Percentiles rank a stretch among this genome's conserved stretches.
phyloP scores from a whole-genome alignment of 2,888 invertebrate genomes.

The Sympetrum striolatum region DNA sequence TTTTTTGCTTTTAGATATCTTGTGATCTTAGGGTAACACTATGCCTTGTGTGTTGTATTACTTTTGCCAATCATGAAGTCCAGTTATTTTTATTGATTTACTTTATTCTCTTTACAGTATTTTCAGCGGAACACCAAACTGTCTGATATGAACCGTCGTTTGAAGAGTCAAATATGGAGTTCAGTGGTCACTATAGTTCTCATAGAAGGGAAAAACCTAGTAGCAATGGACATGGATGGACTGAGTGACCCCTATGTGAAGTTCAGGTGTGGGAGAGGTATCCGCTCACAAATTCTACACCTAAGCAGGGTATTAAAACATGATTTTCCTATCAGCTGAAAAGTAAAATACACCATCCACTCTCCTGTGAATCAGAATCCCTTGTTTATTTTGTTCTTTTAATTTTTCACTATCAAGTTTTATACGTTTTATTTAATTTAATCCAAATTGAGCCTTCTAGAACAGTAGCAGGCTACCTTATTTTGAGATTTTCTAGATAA shows the following conservation, averaged over 20 bases:
- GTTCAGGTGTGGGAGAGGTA: conserved; percentile 74
- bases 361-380: neutral
- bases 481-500: neutral
- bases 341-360: conserved; percentile 11
- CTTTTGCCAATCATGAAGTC: too few relatives aligned
- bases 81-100: too few relatives aligned
- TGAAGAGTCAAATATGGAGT: conserved; percentile 97
- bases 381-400: neutral
- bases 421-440: neutral
- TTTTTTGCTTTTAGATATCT: too few relatives aligned
- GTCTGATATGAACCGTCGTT: conserved; percentile 79
- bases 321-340: conserved; percentile 39
- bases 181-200: conserved; percentile 97
- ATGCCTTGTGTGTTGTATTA: too few relatives aligned
- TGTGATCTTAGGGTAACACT: too few relatives aligned
- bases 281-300: conserved; percentile 12
- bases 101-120: conserved; percentile 67
- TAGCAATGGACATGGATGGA: conserved; percentile 86
- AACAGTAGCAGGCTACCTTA: conserved; percentile 30
- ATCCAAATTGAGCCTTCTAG: conserved; percentile 38
- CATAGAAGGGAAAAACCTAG: conserved; percentile 91
- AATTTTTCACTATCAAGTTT: neutral
- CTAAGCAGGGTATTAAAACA: conserved; percentile 46
- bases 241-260: conserved; percentile 94
- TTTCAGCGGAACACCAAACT: conserved; percentile 78